phyloP scores from a whole-genome alignment of 2,797 vertebrate species.

The Eulemur rubriventer region DNA sequence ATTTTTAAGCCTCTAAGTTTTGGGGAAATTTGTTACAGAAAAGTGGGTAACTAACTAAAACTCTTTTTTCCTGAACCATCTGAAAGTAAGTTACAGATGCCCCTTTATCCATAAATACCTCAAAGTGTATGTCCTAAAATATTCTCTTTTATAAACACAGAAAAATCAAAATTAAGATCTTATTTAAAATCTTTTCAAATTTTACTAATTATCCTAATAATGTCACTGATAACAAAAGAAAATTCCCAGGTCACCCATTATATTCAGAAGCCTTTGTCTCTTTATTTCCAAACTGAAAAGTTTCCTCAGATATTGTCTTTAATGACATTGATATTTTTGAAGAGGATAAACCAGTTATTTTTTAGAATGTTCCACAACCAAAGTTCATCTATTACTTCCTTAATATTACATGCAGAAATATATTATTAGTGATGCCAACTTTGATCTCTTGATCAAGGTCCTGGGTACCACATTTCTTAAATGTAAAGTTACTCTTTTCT shows the following conservation, averaged over 20 bases:
- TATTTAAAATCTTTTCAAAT: background rate
- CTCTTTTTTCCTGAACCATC: background rate
- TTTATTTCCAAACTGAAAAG: background rate
- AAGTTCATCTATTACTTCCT: background rate
- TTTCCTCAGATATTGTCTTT: background rate
- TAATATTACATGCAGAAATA: conserved; percentile 14
- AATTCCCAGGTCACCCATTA: background rate
- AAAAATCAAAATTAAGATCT: background rate
- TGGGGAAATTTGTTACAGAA: background rate
- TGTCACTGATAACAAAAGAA: background rate
- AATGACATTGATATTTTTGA: background rate
- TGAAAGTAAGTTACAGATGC: background rate
- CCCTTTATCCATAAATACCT: background rate
- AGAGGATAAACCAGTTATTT: background rate
- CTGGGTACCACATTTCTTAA: background rate
- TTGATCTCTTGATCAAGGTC: background rate
- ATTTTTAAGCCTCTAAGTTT: background rate
- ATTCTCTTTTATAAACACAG: background rate
- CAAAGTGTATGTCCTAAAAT: background rate
- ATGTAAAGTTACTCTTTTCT: background rate
- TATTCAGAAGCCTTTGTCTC: background rate
- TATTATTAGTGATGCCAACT: background rate
- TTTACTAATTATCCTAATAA: background rate
- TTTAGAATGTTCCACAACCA: background rate
- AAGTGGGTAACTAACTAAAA: background rate